Evolutionary conservation across 2,113 vertebrate genomes (phyloP), one percentile per base, ranked within the genome.

Genomic region (Haemorhous mexicanus): DNA sequence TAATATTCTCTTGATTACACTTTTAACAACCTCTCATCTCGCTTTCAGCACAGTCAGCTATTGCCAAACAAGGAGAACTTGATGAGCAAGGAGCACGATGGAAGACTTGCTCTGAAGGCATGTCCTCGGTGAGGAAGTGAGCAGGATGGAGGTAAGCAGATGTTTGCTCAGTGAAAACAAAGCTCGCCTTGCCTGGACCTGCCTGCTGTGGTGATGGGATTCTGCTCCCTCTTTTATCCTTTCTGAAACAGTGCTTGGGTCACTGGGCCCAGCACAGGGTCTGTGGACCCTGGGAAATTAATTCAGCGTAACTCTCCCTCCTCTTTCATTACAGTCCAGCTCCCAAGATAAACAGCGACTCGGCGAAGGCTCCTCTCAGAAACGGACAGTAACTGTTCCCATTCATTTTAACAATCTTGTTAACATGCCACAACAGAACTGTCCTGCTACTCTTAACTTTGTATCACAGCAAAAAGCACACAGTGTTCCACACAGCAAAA

Each of bases 31-130:
- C 27, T 21, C 77, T 92, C n/a, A 5, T 44, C 32, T 63, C 44
- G 26, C 49, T 74, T 93, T 76, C 69, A 84, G 84, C 44, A 58
- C 1, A 3, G n/a, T 27, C 80, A 92, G 68, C 61, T 89, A 50
- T 4, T 55, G 44, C 32, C 19, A 58, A 68, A 41, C 3, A 49
- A 22, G 44, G 15, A 28, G 19, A 76, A 77, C 6, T 67, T 23
- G 30, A 16, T 0, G 1, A 89, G 59, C 50, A 4, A 4, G 24
- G 21, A 39, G 33, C 47, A 55, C 6, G 0, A 12, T 0, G 37
- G 53, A 11, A 27, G 13, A 18, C 19, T 21, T 47, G 53, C 32
- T 84, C 76, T n/a, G 52, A 68, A 68, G 26, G 21, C 16, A 43
- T 4, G 18, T 16, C 47, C 24, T 37, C 2, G 66, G 24, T 49